phyloP scores from a whole-genome alignment of 2,888 invertebrate species.

The Hypolimnas misippus region DNA sequence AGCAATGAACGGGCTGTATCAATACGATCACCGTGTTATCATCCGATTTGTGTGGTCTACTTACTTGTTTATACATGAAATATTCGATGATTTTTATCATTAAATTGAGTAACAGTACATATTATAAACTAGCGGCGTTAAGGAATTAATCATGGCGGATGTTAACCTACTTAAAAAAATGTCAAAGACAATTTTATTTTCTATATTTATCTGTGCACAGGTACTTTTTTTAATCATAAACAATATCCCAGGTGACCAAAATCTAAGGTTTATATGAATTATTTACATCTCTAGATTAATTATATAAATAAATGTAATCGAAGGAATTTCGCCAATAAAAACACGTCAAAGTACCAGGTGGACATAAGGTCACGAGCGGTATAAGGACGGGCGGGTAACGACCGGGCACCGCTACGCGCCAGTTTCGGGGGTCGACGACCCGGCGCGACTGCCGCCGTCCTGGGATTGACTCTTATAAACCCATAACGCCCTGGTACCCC shows the following conservation, averaged over 20 bases:
- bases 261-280: too few relatives aligned
- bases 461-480: conserved; percentile 66
- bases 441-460: conserved; percentile 69
- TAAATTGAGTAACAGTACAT: neutral
- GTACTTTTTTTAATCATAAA: too few relatives aligned
- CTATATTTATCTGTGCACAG: too few relatives aligned
- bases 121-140: neutral
- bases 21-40: conserved; percentile 27
- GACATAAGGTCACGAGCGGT: conserved; percentile 72
- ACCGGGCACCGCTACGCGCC: conserved; percentile 81
- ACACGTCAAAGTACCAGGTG: conserved; percentile 68
- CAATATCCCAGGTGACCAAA: too few relatives aligned
- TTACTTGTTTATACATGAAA: neutral
- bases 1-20: conserved; percentile 35
- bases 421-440: conserved; percentile 79
- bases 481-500: conserved; percentile 63
- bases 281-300: neutral
- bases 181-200: too few relatives aligned
- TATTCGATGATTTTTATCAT: neutral
- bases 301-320: neutral
- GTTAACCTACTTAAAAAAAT: too few relatives aligned
- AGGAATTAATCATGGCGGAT: too few relatives aligned
- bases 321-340: conserved; percentile 27
- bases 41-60: conserved; percentile 20
- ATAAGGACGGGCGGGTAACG: conserved; percentile 80